phyloP scores from a whole-genome alignment of 2,888 invertebrate genomes.

The Graphium colonna region DNA sequence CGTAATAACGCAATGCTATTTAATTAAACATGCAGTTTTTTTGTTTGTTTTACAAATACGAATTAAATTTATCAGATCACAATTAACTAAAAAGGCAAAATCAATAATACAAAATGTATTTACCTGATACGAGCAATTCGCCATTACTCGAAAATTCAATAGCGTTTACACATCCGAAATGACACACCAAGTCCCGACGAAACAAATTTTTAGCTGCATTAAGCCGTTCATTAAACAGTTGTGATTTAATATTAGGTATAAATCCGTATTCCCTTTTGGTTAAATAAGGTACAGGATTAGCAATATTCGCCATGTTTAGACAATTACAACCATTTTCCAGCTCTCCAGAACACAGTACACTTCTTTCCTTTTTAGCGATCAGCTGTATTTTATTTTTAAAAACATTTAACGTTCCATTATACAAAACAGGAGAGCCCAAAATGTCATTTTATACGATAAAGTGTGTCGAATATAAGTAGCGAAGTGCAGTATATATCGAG shows the following conservation, averaged over 20 bases:
- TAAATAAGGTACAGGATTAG: slow-evolving; percentile 81
- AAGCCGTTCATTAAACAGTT: slow-evolving; percentile 82
- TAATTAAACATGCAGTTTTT: too few species aligned
- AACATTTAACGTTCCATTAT: slow-evolving; percentile 47
- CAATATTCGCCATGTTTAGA: slow-evolving; percentile 69
- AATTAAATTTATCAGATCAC: neutral
- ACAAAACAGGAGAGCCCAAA: neutral
- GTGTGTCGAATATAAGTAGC: too few species aligned
- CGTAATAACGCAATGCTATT: too few species aligned
- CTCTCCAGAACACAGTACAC: slow-evolving; percentile 36
- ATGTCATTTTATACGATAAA: slow-evolving; percentile 14
- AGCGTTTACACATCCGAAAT: slow-evolving; percentile 98
- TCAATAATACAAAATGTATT: slow-evolving; percentile 37
- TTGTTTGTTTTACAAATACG: neutral
- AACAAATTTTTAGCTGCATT: slow-evolving; percentile 87
- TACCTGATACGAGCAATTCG: slow-evolving; percentile 93
- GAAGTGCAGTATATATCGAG: too few species aligned
- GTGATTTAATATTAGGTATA: slow-evolving; percentile 78
- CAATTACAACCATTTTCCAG: slow-evolving; percentile 65
- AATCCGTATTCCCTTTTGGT: slow-evolving; percentile 82
- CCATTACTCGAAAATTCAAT: slow-evolving; percentile 96
- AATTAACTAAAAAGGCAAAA: neutral
- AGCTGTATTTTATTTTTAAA: slow-evolving; percentile 72
- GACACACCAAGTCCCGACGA: slow-evolving; percentile 90
- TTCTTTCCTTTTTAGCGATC: slow-evolving; percentile 47